Evolutionary conservation across 2,797 vertebrate species (phyloP), one percentile per base, ranked within the genome.

Genomic region (Micrastur ruficollis): DNA sequence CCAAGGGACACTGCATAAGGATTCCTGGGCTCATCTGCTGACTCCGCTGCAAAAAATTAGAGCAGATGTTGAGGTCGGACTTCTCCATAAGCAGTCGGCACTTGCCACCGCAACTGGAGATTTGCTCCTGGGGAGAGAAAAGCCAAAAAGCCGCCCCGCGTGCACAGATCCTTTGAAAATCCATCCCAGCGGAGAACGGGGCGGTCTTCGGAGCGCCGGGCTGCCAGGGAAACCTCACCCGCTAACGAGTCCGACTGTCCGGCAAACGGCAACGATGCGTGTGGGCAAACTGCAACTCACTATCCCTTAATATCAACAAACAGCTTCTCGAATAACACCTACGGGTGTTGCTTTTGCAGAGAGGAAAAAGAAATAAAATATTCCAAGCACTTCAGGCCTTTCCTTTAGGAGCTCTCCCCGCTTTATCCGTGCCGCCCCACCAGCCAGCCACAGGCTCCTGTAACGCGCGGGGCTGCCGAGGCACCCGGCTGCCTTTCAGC

Each of bases 401-500:
- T 47, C 21, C 49, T n/a, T 53, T 13, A 14, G 0, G 1, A 79
- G 56, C 65, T 71, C 16, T 74, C 12, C 26, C 11, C 0, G 0
- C 17, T 18, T n/a, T 8, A n/a, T 8, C 44, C 34, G 49, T n/a
- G 3, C 31, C 8, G 6, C 6, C 29, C 7, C 29, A 3, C 7
- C 12, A 36, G 56, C 1, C 50, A 46, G 22, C 8, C 34, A 12
- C 6, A 2, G 70, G 27, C 15, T 2, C 47, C 5, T 1, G 50
- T 2, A 8, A 21, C 12, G 1, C 0, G 0, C 1, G 9, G 58
- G 49, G 58, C 18, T 19, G 34, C n/a, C 1, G 0, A 21, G 61
- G 55, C 47, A 26, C 29, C 46, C 5, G 1, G 32, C 18, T 11
- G 70, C 44, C 27, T 66, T 50, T 67, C 61, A 13, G 32, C 23